Percentiles rank a stretch among this genome's conserved stretches.
These are phyloP conservation scores for Lasioglossum baleicum DNA, from an alignment of 1,140 invertebrate genomes.

Conservation along the genomic window DNA sequence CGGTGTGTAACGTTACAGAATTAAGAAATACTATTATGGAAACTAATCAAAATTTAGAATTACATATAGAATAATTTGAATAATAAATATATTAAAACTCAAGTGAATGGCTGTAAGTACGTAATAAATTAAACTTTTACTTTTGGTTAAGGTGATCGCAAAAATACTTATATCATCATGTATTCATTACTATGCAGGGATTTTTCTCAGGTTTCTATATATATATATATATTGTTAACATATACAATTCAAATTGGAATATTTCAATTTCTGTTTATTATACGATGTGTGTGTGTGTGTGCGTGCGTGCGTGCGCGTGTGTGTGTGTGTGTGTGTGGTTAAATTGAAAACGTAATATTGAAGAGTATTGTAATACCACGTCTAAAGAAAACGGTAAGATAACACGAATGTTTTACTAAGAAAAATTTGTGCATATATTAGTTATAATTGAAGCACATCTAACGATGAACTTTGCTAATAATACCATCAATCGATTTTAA, in stretches of 20 bases:
- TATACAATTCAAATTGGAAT: background rate
- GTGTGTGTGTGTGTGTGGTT: no score
- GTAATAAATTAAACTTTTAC: slow-evolving; percentile 10
- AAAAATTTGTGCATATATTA: background rate
- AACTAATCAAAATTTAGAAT: slow-evolving; percentile 46
- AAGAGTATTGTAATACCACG: background rate
- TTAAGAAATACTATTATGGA: slow-evolving; percentile 34
- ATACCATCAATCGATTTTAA: background rate
- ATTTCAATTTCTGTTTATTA: background rate
- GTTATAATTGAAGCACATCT: background rate
- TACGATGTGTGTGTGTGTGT: no score
- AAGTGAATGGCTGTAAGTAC: background rate
- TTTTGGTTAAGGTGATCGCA: background rate
- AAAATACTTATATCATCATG: slow-evolving; percentile 2
- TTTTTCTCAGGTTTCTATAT: background rate
- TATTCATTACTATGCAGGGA: background rate
- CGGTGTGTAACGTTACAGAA: slow-evolving; percentile 51
- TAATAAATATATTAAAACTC: slow-evolving; percentile 5
- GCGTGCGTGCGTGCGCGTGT: no score
- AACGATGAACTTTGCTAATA: background rate
- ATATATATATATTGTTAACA: background rate
- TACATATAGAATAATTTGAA: slow-evolving; percentile 26
- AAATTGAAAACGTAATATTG: background rate
- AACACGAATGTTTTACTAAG: background rate
- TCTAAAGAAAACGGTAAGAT: background rate